A percentile compares a stretch with the other conserved stretches of the same genome.
These are phyloP conservation scores for Perca flavescens DNA, from an alignment of 2,113 vertebrate genomes.

Conservation along the genomic window DNA sequence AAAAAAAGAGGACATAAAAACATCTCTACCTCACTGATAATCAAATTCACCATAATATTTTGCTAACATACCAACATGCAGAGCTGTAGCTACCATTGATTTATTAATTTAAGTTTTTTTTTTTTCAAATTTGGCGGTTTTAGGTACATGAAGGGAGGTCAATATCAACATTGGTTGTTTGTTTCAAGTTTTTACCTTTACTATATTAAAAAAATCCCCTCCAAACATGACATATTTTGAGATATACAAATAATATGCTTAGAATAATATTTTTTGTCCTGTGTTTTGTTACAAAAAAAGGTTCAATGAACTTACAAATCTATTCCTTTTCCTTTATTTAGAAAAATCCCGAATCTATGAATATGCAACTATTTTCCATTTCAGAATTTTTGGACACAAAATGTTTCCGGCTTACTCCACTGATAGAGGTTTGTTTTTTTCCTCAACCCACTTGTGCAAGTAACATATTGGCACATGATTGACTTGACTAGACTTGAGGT, in stretches of 20 bases:
- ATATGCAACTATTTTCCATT: background rate
- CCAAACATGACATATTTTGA: background rate
- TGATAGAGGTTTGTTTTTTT: background rate
- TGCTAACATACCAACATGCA: background rate
- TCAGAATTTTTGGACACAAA: background rate
- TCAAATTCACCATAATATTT: slow-evolving; percentile 4
- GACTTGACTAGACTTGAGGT: background rate
- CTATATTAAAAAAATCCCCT: background rate
- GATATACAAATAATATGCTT: no score
- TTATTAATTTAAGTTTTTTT: background rate
- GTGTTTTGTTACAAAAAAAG: no score
- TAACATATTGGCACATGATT: background rate
- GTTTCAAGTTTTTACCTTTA: background rate
- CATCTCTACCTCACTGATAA: slow-evolving; percentile 1
- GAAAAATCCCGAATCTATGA: background rate
- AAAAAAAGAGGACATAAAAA: slow-evolving; percentile 11
- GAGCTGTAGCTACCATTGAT: background rate
- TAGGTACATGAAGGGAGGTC: background rate
- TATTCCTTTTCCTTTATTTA: background rate
- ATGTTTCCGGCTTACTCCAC: background rate
- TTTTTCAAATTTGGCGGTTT: background rate
- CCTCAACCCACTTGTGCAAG: background rate
- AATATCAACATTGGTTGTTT: background rate
- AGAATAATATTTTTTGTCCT: no score
- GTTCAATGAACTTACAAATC: no score